phyloP scores from a whole-genome alignment of 2,888 invertebrate genomes.

The Conomelus anceps region DNA sequence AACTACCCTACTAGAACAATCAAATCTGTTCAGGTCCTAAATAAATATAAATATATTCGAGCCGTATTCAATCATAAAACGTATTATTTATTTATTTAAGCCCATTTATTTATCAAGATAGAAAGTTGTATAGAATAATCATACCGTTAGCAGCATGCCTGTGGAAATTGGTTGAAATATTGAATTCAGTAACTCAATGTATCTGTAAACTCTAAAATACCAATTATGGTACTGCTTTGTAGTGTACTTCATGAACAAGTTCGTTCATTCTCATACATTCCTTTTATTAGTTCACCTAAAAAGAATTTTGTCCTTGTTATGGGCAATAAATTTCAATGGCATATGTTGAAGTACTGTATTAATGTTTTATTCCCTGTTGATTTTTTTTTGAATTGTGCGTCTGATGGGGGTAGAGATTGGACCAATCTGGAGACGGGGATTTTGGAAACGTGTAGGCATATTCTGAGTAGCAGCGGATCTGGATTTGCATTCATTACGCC shows the following conservation, averaged over 20 bases:
- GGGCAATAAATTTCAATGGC: background rate
- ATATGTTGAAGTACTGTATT: background rate
- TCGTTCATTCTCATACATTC: too few species aligned
- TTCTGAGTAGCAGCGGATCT: background rate
- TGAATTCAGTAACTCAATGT: too few species aligned
- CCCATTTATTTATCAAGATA: background rate
- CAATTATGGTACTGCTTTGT: too few species aligned
- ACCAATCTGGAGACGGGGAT: background rate
- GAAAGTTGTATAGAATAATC: too few species aligned
- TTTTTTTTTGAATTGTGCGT: background rate
- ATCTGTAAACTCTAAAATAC: too few species aligned
- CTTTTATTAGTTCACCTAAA: background rate
- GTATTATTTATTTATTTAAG: too few species aligned
- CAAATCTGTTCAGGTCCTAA: background rate
- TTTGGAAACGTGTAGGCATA: background rate
- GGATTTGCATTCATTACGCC: conserved; percentile 8
- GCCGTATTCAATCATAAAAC: background rate
- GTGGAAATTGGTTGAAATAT: too few species aligned
- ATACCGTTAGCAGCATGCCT: too few species aligned
- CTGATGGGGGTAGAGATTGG: background rate
- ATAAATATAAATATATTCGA: background rate
- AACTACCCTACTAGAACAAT: background rate
- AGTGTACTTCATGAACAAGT: too few species aligned
- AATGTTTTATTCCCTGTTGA: background rate
- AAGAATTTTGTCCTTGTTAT: background rate